Percentiles rank a stretch among this genome's conserved stretches.
phyloP scores from a whole-genome alignment of 2,797 vertebrate species.

The Dryobates pubescens region DNA sequence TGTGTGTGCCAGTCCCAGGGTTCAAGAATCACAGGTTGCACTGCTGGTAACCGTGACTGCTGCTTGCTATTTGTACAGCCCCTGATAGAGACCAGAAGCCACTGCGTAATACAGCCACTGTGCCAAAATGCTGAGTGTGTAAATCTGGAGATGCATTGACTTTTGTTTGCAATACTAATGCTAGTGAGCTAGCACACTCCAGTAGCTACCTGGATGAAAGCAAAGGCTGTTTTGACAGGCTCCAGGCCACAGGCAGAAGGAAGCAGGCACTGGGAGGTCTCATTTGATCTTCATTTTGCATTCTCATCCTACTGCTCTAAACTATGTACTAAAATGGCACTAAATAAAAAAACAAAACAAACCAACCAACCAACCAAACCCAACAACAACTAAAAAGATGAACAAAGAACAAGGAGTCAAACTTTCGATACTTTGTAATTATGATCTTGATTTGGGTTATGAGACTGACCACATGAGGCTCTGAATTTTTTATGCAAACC shows the following conservation, averaged over 20 bases:
- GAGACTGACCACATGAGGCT: not conserved
- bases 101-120: not conserved
- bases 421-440: not conserved
- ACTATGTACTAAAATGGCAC: not conserved
- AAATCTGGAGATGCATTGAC: not conserved
- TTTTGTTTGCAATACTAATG: not conserved
- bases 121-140: not conserved
- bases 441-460: not conserved
- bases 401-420: not conserved
- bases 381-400: too few relatives aligned
- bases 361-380: too few relatives aligned
- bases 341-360: not conserved
- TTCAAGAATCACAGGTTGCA: slow-evolving; percentile 20
- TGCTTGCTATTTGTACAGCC: not conserved
- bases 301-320: not conserved
- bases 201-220: not conserved
- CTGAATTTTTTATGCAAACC: not conserved
- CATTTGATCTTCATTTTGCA: not conserved
- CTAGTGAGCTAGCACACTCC: not conserved
- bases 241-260: not conserved
- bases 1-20: not conserved
- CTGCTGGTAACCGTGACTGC: not conserved
- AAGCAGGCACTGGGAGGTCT: not conserved
- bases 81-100: not conserved
- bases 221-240: not conserved